A percentile compares a stretch with the other conserved stretches of the same genome.
Evolutionary conservation across 2,797 vertebrate species (phyloP).

Genomic region (Crypturellus tataupa): DNA sequence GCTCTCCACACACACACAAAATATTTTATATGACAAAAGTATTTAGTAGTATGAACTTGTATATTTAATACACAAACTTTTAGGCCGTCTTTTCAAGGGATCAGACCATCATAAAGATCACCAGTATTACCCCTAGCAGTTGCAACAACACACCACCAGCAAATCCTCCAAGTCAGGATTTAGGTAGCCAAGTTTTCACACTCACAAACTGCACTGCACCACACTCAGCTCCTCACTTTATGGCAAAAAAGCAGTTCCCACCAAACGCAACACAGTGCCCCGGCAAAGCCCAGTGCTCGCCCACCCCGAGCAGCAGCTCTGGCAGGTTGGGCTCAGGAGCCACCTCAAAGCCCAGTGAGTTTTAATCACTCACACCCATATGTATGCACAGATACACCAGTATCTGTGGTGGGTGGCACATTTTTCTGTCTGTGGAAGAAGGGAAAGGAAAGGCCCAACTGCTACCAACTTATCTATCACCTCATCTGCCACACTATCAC

Average conservation of each 20-base stretch:
- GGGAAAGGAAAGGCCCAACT: slow-evolving; percentile 31
- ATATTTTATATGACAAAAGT: not conserved
- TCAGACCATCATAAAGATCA: not conserved
- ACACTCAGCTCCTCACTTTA: too few species aligned
- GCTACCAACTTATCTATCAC: not conserved
- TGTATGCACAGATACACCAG: not conserved
- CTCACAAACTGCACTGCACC: not conserved
- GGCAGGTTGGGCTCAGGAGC: not conserved
- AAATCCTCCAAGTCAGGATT: not conserved
- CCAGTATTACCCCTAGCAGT: not conserved
- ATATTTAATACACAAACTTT: not conserved
- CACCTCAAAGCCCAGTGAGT: not conserved
- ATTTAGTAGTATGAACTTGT: not conserved
- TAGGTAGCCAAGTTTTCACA: not conserved
- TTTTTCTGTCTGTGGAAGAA: not conserved
- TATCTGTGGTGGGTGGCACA: not conserved
- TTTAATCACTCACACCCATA: not conserved
- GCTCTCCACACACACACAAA: not conserved
- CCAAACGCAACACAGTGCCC: slow-evolving; percentile 6
- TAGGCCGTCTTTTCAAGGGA: not conserved
- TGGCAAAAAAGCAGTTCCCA: not conserved
- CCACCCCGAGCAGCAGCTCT: not conserved
- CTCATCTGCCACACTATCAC: not conserved
- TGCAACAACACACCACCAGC: not conserved
- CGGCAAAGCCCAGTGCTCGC: not conserved